Evolutionary conservation across 1,140 invertebrate species (phyloP), one percentile per base, ranked within the genome.

Genomic region (Colletes latitarsis): DNA sequence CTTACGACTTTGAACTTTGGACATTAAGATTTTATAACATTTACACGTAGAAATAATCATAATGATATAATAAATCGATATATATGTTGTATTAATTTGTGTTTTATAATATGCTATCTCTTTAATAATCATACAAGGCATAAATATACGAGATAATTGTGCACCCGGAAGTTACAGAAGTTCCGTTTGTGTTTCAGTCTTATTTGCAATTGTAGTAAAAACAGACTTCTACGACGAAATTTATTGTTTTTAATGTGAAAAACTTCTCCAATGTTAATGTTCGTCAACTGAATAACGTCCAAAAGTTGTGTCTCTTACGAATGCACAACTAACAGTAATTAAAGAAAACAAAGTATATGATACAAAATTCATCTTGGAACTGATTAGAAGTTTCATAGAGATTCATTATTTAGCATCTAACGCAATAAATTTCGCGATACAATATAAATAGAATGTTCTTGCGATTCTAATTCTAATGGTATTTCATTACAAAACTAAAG

Each of bases 11-110:
- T 81, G 73, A 90, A 89, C 86, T 89, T 86, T 89, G 83, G 87
- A 92, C 89, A 92, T 89, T 89, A 89, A 91, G 86, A 92, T 85
- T 82, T 88, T 82, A 71, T 91, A 91, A 91, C 82, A 89, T 88
- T 84, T 89, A 89, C 85, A 92, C 87, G 84, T 90, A 91, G 83
- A 92, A 92, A 92, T 84, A 91, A 89, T 88, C 85, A 90, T 86
- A 90, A 90, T 86, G 78, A 84, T 90, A 90, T 84, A 89, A 86
- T 90, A 91, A 91, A 88, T 88, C 79, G 86, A 88, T 85, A 75
- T 81, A 67, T 88, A 80, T 88, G 82, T 66, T 76, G 82, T 88
- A 87, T 86, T 73, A 84, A 79, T 87, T 77, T 85, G 77, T 76
- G 87, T 82, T 85, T 86, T 49, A 49, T 82, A 77, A 82, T 82